A percentile compares a stretch with the other conserved stretches of the same genome.
These are phyloP conservation scores for Akabosia matsudoensis DNA, from an alignment of 1,140 invertebrate species.

Conservation along the genomic window DNA sequence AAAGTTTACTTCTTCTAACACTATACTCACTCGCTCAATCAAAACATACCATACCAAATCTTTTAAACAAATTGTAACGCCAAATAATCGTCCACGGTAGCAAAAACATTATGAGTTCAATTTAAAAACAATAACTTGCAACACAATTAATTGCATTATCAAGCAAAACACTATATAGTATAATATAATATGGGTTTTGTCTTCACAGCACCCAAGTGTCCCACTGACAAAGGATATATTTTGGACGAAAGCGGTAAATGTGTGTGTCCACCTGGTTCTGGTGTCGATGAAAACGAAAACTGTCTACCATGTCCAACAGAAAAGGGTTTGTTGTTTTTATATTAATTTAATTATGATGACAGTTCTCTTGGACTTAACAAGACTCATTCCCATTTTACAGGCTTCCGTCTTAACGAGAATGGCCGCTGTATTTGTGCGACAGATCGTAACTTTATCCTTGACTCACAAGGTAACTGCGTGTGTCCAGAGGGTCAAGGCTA, in stretches of 20 bases:
- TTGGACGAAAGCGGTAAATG: constrained; percentile 67
- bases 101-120: neutral
- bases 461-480: constrained; percentile 71
- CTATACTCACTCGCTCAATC: too few relatives aligned
- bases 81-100: neutral
- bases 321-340: constrained; percentile 54
- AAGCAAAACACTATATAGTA: neutral
- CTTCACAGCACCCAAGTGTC: constrained; percentile 61
- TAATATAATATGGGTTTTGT: neutral
- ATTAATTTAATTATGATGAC: neutral
- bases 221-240: constrained; percentile 68
- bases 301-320: constrained; percentile 69
- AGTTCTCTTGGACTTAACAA: neutral
- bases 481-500: constrained; percentile 71
- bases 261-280: constrained; percentile 70
- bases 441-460: constrained; percentile 68
- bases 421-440: constrained; percentile 76
- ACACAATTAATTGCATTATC: too few relatives aligned
- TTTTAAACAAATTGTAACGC: too few relatives aligned
- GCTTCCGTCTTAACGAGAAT: constrained; percentile 66
- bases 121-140: neutral
- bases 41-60: neutral
- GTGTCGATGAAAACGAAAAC: constrained; percentile 69
- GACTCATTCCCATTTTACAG: constrained; percentile 30
- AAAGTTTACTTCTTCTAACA: constrained; percentile 48